These are phyloP conservation scores for Leucophenga montana DNA, from an alignment of 2,888 invertebrate species.

Conservation along the genomic window DNA sequence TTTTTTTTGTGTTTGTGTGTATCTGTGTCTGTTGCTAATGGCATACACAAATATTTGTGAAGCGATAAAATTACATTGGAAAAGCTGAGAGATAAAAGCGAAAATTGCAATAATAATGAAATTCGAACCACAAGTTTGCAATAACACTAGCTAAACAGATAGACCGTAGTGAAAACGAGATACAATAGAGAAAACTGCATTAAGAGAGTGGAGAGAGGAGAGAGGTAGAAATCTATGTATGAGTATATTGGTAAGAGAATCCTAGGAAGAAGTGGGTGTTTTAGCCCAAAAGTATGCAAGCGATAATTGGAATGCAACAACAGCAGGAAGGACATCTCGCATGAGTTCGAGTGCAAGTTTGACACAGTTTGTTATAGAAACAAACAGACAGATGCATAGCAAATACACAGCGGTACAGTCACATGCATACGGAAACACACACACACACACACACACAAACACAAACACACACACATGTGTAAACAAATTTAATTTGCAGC, in stretches of 20 bases:
- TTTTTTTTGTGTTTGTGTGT: neutral
- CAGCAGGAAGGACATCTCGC: neutral
- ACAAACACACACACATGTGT: conserved; percentile 50
- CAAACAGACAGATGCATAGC: neutral
- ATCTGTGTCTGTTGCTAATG: neutral
- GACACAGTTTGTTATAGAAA: conserved; percentile 10
- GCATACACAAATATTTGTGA: conserved; percentile 17
- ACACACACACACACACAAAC: neutral
- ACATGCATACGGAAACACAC: too few relatives aligned
- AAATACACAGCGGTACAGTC: too few relatives aligned
- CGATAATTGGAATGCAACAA: too few relatives aligned
- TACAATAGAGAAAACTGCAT: neutral
- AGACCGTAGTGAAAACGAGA: neutral
- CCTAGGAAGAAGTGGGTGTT: neutral
- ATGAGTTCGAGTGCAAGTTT: neutral
- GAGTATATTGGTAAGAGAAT: neutral
- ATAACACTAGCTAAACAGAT: neutral
- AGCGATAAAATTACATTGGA: conserved; percentile 8
- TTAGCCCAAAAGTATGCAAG: neutral
- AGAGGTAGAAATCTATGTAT: too few relatives aligned
- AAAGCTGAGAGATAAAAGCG: conserved; percentile 12
- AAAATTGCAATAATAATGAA: conserved; percentile 14
- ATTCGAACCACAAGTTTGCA: conserved; percentile 7
- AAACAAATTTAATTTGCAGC: conserved; percentile 61
- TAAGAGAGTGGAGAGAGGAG: neutral